A percentile compares a stretch with the other conserved stretches of the same genome.
These are phyloP conservation scores for Protosalanx chinensis DNA, from an alignment of 2,797 vertebrate genomes.

Conservation along the genomic window DNA sequence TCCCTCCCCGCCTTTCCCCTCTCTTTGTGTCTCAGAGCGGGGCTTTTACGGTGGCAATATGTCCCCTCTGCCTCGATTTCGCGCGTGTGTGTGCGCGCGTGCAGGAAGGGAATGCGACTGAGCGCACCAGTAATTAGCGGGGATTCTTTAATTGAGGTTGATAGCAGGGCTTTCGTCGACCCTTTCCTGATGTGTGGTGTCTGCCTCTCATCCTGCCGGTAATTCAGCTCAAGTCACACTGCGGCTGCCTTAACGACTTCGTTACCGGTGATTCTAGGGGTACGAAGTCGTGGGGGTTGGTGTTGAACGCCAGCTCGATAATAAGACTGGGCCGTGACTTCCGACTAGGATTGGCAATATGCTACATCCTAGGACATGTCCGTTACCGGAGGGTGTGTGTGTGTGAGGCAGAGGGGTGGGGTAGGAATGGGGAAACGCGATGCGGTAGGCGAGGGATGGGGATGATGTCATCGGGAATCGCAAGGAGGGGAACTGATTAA, in stretches of 20 bases:
- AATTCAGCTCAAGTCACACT: constrained; percentile 51
- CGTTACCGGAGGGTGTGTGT: constrained; percentile 23
- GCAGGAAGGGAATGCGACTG: constrained; percentile 33
- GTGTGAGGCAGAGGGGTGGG: constrained; percentile 54
- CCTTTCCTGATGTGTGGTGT: constrained; percentile 50
- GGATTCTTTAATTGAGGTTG: constrained; percentile 67
- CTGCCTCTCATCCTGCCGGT: constrained; percentile 57
- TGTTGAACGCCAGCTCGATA: not conserved
- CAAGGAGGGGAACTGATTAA: constrained; percentile 54
- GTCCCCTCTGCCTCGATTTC: constrained; percentile 31
- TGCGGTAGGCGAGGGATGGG: constrained; percentile 58
- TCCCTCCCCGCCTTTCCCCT: constrained; percentile 33
- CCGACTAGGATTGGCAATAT: constrained; percentile 22
- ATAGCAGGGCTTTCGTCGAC: constrained; percentile 50
- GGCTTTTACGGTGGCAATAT: constrained; percentile 53
- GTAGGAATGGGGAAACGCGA: constrained; percentile 50
- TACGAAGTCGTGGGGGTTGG: not conserved
- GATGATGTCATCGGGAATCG: constrained; percentile 75
- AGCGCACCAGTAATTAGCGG: constrained; percentile 59
- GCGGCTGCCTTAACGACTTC: constrained; percentile 57
- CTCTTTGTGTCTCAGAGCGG: constrained; percentile 66
- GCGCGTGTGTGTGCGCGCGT: constrained; percentile 31
- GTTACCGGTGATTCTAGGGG: constrained; percentile 25
- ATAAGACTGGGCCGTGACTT: constrained; percentile 13
- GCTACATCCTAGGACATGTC: constrained; percentile 34